Percentiles rank a stretch among this genome's conserved stretches.
Evolutionary conservation across 2,888 invertebrate species (phyloP).

Genomic region (Caenorhabditis uteleia): DNA sequence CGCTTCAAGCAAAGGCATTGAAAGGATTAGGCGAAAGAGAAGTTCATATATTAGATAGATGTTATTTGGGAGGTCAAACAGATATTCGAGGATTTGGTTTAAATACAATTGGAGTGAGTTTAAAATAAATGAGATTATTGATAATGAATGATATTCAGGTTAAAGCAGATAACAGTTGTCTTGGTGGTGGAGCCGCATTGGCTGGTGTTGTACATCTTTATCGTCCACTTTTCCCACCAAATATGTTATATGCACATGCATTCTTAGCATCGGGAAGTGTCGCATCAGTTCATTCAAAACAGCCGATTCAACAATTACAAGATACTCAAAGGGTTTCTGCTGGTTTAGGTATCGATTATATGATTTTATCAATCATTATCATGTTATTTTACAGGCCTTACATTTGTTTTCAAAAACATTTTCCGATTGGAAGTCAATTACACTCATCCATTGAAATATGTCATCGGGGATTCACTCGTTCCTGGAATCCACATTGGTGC

Average conservation of each 20-base stretch:
- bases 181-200: slow-evolving; percentile 80
- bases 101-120: slow-evolving; percentile 69
- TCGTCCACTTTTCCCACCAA: slow-evolving; percentile 77
- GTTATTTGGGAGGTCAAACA: slow-evolving; percentile 88
- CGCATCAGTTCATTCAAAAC: slow-evolving; percentile 54
- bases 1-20: slow-evolving; percentile 47
- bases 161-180: slow-evolving; percentile 77
- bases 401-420: slow-evolving; percentile 56
- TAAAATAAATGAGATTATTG: slow-evolving; percentile 5
- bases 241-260: slow-evolving; percentile 85
- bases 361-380: not conserved
- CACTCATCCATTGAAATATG: slow-evolving; percentile 80
- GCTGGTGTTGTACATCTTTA: slow-evolving; percentile 85
- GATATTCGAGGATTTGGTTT: slow-evolving; percentile 86
- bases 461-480: slow-evolving; percentile 69
- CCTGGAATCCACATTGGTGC: slow-evolving; percentile 66
- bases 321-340: slow-evolving; percentile 76
- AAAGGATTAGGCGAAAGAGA: slow-evolving; percentile 53
- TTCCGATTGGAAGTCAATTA: slow-evolving; percentile 86
- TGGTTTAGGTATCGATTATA: slow-evolving; percentile 75
- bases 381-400: slow-evolving; percentile 36
- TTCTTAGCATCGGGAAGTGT: slow-evolving; percentile 78
- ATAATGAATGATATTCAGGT: slow-evolving; percentile 73
- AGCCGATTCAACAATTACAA: slow-evolving; percentile 53
- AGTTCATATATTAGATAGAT: slow-evolving; percentile 72